Conservation (phyloP, 2,888 invertebrate species). For the Hirtodrosophila duncani region DNA sequence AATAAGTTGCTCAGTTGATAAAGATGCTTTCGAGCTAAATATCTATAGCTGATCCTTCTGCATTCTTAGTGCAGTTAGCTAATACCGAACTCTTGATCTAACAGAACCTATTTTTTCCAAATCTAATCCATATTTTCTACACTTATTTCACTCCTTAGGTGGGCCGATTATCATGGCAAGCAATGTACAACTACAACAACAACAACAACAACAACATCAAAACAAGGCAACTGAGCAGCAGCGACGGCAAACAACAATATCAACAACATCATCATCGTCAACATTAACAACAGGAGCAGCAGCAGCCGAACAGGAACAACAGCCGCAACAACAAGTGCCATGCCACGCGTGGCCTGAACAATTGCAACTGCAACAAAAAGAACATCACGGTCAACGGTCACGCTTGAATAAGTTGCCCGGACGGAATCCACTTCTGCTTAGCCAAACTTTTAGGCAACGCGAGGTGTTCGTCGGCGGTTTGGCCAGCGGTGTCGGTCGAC, state of each 20-base stretch:
- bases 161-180: conserved; percentile 78
- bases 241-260: conserved; percentile 29
- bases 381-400: no score
- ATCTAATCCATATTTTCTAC: neutral
- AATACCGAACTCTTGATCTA: no score
- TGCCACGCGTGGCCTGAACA: no score
- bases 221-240: conserved; percentile 44
- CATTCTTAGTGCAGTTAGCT: no score
- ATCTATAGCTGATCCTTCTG: no score
- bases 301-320: neutral
- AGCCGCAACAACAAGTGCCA: conserved; percentile 17
- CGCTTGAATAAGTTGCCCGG: no score
- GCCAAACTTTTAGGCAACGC: no score
- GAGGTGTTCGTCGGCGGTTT: conserved; percentile 1
- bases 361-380: no score
- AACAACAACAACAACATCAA: conserved; percentile 44
- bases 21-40: no score
- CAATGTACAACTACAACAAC: conserved; percentile 75
- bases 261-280: conserved; percentile 19
- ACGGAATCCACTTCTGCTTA: no score
- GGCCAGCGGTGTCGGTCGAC: conserved; percentile 13
- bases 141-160: conserved; percentile 46
- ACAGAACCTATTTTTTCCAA: neutral
- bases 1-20: no score
- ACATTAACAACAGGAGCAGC: conserved; percentile 6